Evolutionary conservation across 1,140 invertebrate species (phyloP).

Genomic region (Philotrypesis tridentata): DNA sequence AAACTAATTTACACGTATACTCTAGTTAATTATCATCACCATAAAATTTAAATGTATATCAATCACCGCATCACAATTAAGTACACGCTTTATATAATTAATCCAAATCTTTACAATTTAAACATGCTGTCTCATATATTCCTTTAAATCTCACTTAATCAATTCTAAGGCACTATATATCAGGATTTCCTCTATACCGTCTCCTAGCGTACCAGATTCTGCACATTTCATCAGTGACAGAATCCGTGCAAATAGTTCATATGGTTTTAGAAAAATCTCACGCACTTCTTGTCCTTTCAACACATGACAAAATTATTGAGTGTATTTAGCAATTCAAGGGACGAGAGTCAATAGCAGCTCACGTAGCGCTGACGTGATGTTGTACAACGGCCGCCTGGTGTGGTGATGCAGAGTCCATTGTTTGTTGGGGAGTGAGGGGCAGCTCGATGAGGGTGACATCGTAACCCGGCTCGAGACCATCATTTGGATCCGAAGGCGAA

Average conservation of each 20-base stretch:
- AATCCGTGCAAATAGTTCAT: not conserved
- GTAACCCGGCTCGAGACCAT: conserved; percentile 61
- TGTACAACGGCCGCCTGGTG: conserved; percentile 29
- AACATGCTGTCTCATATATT: not conserved
- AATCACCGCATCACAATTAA: not conserved
- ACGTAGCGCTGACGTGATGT: conserved; percentile 52
- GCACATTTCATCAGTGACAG: conserved; percentile 4
- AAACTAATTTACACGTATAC: not conserved
- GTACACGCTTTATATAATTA: not conserved
- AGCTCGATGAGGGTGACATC: conserved; percentile 71
- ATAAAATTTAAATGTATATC: not conserved
- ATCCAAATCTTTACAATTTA: not conserved
- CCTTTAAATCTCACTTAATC: conserved; percentile 15
- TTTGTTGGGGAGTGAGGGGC: conserved; percentile 58
- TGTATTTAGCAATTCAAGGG: not conserved
- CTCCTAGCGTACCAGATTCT: not conserved
- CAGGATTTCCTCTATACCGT: not conserved
- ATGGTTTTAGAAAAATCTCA: not conserved
- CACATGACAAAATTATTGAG: not conserved
- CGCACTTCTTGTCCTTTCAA: not conserved
- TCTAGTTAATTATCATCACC: not conserved
- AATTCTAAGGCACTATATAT: not conserved
- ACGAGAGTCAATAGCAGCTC: conserved; percentile 12
- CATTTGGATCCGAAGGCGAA: conserved; percentile 66
- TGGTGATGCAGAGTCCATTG: conserved; percentile 54